A percentile compares a stretch with the other conserved stretches of the same genome.
phyloP scores from a whole-genome alignment of 2,797 vertebrate genomes.

The Typhlichthys subterraneus region DNA sequence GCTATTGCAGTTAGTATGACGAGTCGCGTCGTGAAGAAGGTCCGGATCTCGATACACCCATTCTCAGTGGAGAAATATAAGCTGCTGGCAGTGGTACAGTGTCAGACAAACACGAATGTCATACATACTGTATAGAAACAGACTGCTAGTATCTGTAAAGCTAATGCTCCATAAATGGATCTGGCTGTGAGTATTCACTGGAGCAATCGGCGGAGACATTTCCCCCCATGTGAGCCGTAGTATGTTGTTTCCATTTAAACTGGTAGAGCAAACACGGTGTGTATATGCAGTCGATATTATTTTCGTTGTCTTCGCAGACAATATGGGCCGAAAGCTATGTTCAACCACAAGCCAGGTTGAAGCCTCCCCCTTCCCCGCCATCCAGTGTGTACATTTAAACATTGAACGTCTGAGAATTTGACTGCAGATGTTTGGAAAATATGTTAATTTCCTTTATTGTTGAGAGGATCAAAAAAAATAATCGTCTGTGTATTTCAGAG shows the following conservation, averaged over 20 bases:
- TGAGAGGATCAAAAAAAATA: not conserved
- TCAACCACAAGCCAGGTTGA: constrained; percentile 15
- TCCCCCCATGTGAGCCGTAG: constrained; percentile 18
- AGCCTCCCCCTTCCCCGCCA: not conserved
- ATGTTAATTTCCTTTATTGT: not conserved
- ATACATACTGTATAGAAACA: constrained; percentile 20
- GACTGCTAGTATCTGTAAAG: constrained; percentile 1
- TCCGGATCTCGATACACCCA: constrained; percentile 3
- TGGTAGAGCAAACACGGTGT: constrained; percentile 2
- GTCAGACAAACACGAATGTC: constrained; percentile 38
- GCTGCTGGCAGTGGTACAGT: not conserved
- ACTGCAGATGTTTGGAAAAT: not conserved
- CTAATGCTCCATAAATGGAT: constrained; percentile 14
- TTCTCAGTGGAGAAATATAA: constrained; percentile 24
- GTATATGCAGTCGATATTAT: not conserved
- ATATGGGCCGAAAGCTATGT: not conserved
- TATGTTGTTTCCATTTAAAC: constrained; percentile 43
- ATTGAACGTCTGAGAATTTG: constrained; percentile 9
- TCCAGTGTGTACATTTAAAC: constrained; percentile 4
- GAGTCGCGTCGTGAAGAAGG: constrained; percentile 16
- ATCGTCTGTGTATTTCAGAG: not conserved
- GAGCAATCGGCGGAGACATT: constrained; percentile 10
- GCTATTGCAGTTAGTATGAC: constrained; percentile 39
- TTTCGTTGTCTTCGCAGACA: too few relatives aligned
- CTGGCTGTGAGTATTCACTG: constrained; percentile 27